Evolutionary conservation across 2,888 invertebrate genomes (phyloP), one percentile per base, ranked within the genome.

Genomic region (Macrosiphum euphorbiae): DNA sequence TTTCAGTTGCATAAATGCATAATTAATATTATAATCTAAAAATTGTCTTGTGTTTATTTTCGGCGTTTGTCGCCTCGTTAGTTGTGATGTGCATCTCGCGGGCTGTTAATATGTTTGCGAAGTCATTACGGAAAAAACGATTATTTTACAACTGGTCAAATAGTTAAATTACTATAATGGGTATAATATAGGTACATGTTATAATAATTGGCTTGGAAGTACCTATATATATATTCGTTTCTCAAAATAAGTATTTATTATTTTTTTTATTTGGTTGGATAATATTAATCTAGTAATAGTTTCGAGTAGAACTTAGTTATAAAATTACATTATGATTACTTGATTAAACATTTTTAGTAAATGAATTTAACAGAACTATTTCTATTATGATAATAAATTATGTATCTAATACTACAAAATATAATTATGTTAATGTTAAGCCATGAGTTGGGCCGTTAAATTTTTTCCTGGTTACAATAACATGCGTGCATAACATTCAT

Each of bases 61-160:
- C 20, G 35, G 7, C 35, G 35, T 78, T 58, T 13, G 0, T 50
- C n/a, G n/a, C 13, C n/a, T n/a, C 28, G n/a, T 67, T 4, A n/a
- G 16, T 16, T 35, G 78, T 78, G 78, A 20, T 78, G 16, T 78
- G 55, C 55, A 24, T 7, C 16, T 7, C 35, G n/a, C 35, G 16
- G 20, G 8, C 35, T 35, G 78, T 35, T 35, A 35, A 78, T 35
- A 35, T 35, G 3, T 78, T 78, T 78, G 35, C 78, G 20, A 78
- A 78, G 35, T 35, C 78, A 78, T 35, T 35, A 8, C 20, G 1
- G 7, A 8, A 78, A 78, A 35, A 78, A 41, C 35, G 8, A 78
- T 78, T 78, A 78, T 78, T 78, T 78, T 78, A 78, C 78, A 78
- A 35, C 78, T 78, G 78, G 35, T 78, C 20, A 78, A 78, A 78